phyloP scores from a whole-genome alignment of 2,113 vertebrate species.

The Bos javanicus region DNA sequence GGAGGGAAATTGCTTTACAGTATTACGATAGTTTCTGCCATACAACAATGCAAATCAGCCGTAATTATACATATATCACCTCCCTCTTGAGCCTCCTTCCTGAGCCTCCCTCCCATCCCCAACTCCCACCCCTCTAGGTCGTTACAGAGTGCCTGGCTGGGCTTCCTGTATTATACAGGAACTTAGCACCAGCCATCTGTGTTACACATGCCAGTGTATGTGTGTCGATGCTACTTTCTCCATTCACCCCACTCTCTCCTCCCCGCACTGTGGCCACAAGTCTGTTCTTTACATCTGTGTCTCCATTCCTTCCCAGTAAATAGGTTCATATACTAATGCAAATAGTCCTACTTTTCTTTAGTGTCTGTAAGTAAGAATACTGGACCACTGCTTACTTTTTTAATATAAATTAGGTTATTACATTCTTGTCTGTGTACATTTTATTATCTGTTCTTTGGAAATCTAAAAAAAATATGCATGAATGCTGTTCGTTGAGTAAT shows the following conservation, averaged over 20 bases:
- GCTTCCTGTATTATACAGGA: background rate
- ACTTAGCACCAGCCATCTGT: background rate
- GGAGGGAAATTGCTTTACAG: background rate
- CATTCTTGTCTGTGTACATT: background rate
- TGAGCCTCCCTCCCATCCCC: background rate
- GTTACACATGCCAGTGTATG: background rate
- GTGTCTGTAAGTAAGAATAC: background rate
- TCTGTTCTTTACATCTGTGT: background rate
- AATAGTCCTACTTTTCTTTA: background rate
- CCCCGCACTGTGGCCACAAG: background rate
- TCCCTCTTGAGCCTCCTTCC: background rate
- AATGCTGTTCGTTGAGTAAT: background rate
- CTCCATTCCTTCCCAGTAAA: background rate
- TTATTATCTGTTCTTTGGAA: background rate
- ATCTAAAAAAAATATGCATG: background rate
- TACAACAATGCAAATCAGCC: background rate
- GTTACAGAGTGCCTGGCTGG: background rate
- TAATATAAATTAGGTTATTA: background rate
- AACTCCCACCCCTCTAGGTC: background rate
- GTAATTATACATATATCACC: background rate
- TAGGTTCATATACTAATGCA: background rate
- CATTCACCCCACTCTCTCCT: background rate
- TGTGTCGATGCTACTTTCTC: background rate
- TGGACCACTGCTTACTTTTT: background rate
- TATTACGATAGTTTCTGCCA: background rate